These are phyloP conservation scores for Kobus ellipsiprymnus DNA, from an alignment of 2,113 vertebrate species.

Conservation along the genomic window DNA sequence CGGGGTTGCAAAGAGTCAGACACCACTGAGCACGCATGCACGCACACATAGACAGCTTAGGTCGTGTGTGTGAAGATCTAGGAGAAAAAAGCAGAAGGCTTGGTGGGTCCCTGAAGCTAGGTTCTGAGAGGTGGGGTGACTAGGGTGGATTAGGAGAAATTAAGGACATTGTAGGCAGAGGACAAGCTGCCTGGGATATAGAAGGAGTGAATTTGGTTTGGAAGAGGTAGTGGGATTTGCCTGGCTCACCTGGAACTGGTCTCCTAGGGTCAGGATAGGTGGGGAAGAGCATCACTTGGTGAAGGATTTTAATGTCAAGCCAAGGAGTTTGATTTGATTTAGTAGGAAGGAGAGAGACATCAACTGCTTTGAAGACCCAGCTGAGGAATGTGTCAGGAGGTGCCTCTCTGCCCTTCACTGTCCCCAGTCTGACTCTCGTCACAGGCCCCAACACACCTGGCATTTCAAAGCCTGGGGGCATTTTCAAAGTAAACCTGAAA, in stretches of 20 bases:
- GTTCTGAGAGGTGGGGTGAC: neutral
- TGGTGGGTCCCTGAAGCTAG: neutral
- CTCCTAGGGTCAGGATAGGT: neutral
- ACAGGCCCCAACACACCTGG: neutral
- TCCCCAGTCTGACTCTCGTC: neutral
- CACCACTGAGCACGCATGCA: neutral
- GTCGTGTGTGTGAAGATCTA: neutral
- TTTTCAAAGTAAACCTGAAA: conserved; percentile 38
- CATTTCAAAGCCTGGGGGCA: conserved; percentile 17
- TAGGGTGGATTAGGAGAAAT: neutral
- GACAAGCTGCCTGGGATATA: neutral
- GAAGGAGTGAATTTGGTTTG: neutral
- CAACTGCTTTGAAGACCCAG: neutral
- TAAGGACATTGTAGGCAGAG: neutral
- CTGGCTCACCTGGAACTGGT: neutral
- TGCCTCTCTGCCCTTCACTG: neutral
- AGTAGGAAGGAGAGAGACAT: neutral
- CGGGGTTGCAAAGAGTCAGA: neutral
- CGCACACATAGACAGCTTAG: neutral
- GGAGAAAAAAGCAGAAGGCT: neutral
- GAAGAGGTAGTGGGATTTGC: neutral
- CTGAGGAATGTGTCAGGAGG: neutral
- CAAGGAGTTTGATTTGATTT: neutral
- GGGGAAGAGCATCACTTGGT: too few relatives aligned
- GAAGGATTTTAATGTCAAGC: neutral